Percentiles rank a stretch among this genome's conserved stretches.
Evolutionary conservation across 2,888 invertebrate species (phyloP).

Genomic region (Tuta absoluta): DNA sequence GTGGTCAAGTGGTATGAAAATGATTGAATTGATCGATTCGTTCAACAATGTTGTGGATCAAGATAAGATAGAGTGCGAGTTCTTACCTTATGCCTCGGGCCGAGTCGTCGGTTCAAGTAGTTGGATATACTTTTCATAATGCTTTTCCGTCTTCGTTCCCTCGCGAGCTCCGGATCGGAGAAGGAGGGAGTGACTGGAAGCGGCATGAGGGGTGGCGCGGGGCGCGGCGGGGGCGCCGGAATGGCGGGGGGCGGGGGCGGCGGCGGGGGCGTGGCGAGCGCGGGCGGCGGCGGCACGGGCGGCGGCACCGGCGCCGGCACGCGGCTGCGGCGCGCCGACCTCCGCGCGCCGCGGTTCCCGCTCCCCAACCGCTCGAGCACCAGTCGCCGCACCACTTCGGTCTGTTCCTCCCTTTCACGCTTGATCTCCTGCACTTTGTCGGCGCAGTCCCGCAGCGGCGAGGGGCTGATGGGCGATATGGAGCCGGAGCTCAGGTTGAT

Average conservation of each 20-base stretch:
- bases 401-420: conserved; percentile 90
- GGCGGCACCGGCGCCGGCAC: conserved; percentile 55
- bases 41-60: background rate
- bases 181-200: conserved; percentile 71
- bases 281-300: conserved; percentile 41
- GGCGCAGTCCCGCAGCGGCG: conserved; percentile 54
- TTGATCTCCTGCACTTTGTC: conserved; percentile 88
- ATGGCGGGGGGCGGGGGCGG: conserved; percentile 45
- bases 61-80: conserved; percentile 9
- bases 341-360: conserved; percentile 46
- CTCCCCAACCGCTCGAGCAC: conserved; percentile 87
- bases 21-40: background rate
- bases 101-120: conserved; percentile 89
- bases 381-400: conserved; percentile 90
- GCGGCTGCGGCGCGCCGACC: conserved; percentile 47
- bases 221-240: conserved; percentile 47
- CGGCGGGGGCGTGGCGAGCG: conserved; percentile 46
- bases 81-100: conserved; percentile 81
- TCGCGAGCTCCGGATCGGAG: conserved; percentile 81
- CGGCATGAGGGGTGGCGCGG: conserved; percentile 50
- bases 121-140: conserved; percentile 92
- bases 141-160: conserved; percentile 87
- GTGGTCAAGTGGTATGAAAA: background rate
- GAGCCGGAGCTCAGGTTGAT: conserved; percentile 57
- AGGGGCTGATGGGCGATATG: conserved; percentile 61